These are phyloP conservation scores for Mus minutoides DNA, from an alignment of 2,797 vertebrate species.

Conservation along the genomic window DNA sequence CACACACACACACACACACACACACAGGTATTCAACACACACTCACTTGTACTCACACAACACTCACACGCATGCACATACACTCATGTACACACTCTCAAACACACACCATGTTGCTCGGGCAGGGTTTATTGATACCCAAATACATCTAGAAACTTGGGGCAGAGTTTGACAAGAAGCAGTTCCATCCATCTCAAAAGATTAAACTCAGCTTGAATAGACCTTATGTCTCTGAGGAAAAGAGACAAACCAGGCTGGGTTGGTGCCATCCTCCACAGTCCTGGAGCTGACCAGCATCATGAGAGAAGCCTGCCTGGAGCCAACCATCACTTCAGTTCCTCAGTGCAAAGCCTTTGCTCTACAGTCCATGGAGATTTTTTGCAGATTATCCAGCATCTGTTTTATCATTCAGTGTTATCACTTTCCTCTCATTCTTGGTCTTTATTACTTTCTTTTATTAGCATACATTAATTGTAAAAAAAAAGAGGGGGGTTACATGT, in stretches of 20 bases:
- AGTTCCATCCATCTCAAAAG: background rate
- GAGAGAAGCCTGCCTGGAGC: background rate
- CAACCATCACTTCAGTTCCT: background rate
- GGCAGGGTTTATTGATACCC: background rate
- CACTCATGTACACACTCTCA: background rate
- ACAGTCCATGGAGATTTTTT: background rate
- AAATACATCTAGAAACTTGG: constrained; percentile 32
- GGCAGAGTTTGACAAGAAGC: background rate
- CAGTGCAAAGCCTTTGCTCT: background rate
- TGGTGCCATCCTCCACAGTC: background rate
- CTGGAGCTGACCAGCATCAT: background rate
- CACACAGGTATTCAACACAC: too few relatives aligned
- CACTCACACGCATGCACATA: background rate
- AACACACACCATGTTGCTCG: background rate
- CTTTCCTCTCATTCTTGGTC: background rate
- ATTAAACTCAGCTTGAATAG: background rate
- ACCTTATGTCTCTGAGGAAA: background rate
- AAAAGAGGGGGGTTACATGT: background rate
- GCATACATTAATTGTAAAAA: background rate
- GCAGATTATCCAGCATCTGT: background rate
- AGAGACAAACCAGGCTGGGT: background rate
- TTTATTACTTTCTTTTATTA: background rate
- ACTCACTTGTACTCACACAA: too few relatives aligned
- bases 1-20: background rate
- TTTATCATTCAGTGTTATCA: background rate